phyloP scores from a whole-genome alignment of 2,797 vertebrate genomes.

The Helostoma temminkii region DNA sequence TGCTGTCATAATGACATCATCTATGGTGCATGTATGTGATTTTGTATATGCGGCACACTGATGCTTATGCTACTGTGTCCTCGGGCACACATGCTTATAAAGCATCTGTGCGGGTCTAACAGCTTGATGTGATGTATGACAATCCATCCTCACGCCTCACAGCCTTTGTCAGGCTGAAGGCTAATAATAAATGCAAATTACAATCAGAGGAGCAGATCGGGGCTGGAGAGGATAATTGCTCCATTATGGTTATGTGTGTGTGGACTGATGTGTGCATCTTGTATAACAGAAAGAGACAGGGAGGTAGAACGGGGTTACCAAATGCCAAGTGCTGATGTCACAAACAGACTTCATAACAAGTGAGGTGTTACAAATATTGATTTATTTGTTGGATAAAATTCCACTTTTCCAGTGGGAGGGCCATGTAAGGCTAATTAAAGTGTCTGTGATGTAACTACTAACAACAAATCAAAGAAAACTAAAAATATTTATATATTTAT shows the following conservation, averaged over 20 bases:
- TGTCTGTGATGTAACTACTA: conserved; percentile 45
- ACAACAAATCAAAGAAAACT: conserved; percentile 16
- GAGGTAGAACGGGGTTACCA: conserved; percentile 1
- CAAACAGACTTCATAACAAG: conserved; percentile 40
- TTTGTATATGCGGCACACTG: conserved; percentile 7
- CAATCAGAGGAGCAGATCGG: conserved; percentile 77
- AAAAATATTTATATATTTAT: too few species aligned
- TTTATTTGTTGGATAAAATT: conserved; percentile 57
- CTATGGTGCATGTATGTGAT: not conserved
- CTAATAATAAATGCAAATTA: conserved; percentile 84
- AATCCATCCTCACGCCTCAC: conserved; percentile 57
- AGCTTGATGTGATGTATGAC: conserved; percentile 62
- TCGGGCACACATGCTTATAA: conserved; percentile 50
- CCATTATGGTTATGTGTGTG: conserved; percentile 69
- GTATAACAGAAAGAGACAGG: conserved; percentile 26
- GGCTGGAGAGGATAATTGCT: conserved; percentile 81
- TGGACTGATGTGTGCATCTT: conserved; percentile 35
- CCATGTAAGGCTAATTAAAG: conserved; percentile 58
- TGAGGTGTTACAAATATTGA: conserved; percentile 53
- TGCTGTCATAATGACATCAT: conserved; percentile 43
- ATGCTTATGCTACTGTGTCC: conserved; percentile 43
- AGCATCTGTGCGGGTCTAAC: conserved; percentile 74
- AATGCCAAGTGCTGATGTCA: conserved; percentile 55
- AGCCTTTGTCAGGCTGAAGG: conserved; percentile 63
- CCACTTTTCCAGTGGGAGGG: conserved; percentile 51